Evolutionary conservation across 2,797 vertebrate genomes (phyloP).

Genomic region (Tadarida brasiliensis): DNA sequence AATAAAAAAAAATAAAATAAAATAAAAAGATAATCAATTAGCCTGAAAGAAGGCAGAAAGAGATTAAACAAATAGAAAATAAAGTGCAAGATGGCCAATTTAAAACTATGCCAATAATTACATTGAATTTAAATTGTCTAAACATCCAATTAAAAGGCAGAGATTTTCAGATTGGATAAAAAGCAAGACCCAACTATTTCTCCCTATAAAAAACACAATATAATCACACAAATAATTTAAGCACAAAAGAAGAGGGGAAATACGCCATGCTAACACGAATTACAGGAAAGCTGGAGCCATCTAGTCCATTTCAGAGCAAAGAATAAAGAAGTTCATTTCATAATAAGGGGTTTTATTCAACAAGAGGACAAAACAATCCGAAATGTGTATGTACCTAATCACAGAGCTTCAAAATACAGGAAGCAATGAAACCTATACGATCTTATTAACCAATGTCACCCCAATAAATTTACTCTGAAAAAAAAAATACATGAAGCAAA

Average conservation of each 20-base stretch:
- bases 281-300: neutral
- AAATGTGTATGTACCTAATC: neutral
- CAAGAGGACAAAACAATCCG: neutral
- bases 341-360: neutral
- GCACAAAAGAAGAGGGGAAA: neutral
- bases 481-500: neutral
- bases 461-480: neutral
- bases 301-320: neutral
- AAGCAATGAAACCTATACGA: neutral
- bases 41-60: neutral
- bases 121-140: neutral
- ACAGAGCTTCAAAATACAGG: neutral
- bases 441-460: neutral
- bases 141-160: neutral
- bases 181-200: neutral
- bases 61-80: neutral
- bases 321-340: neutral
- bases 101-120: conserved; percentile 5
- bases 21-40: neutral
- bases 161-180: neutral
- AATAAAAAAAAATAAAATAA: neutral
- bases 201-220: neutral
- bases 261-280: neutral
- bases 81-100: neutral
- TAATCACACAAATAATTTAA: neutral